phyloP scores from a whole-genome alignment of 64 coral and sea anemone genomes.

The Orbicella faveolata region DNA sequence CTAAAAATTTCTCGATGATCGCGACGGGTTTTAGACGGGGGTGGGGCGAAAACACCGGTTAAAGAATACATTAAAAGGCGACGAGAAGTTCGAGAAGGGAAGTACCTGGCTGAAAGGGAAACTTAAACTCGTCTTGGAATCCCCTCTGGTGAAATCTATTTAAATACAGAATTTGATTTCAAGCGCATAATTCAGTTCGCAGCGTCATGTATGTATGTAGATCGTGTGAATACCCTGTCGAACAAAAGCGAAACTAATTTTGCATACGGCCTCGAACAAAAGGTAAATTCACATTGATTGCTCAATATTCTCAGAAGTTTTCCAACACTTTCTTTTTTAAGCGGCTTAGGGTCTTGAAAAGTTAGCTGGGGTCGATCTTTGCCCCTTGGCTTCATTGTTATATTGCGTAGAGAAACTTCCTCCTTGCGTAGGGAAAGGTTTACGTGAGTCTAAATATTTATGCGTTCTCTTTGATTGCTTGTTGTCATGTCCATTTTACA shows the following conservation, averaged over 20 bases:
- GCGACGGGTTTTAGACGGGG: conserved; percentile 26
- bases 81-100: not conserved
- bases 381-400: not conserved
- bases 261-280: conserved; percentile 12
- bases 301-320: not conserved
- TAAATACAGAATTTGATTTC: conserved; percentile 4
- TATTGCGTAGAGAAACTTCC: not conserved
- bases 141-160: not conserved
- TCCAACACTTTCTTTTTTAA: not conserved
- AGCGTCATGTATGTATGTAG: not conserved
- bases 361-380: not conserved
- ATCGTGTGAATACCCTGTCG: not conserved
- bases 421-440: not conserved
- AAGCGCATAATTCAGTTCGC: not conserved
- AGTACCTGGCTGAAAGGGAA: conserved; percentile 23
- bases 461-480: not conserved
- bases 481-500: not conserved
- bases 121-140: not conserved
- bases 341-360: not conserved
- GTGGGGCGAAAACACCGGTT: conserved; percentile 31
- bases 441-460: not conserved
- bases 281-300: conserved; percentile 9
- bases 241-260: conserved; percentile 14
- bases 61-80: not conserved
- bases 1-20: not conserved